A percentile compares a stretch with the other conserved stretches of the same genome.
Evolutionary conservation across 2,113 vertebrate species (phyloP).

Genomic region (Mixornis gularis): DNA sequence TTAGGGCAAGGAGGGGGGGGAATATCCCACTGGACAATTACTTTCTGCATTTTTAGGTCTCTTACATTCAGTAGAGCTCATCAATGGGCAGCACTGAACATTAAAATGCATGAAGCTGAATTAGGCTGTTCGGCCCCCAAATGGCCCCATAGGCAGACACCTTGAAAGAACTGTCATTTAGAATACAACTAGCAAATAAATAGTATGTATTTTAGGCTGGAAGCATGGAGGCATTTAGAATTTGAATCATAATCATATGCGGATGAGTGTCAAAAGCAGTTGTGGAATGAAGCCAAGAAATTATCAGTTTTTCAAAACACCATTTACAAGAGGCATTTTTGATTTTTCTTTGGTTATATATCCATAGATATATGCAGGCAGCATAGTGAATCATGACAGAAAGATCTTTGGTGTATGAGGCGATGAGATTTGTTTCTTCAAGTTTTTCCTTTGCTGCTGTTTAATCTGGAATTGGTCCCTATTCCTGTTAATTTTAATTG

Average conservation of each 20-base stretch:
- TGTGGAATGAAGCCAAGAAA: constrained; percentile 46
- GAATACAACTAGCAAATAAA: background rate
- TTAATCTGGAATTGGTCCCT: constrained; percentile 50
- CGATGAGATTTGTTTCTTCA: background rate
- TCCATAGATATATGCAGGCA: background rate
- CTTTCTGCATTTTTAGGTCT: background rate
- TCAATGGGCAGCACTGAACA: background rate
- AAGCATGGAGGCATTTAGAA: background rate
- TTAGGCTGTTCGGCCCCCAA: background rate
- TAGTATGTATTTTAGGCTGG: background rate
- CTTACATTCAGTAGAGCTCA: background rate
- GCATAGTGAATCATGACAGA: background rate
- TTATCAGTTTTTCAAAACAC: constrained; percentile 43
- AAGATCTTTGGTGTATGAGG: background rate
- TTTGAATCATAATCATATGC: background rate
- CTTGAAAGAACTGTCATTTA: background rate
- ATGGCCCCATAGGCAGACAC: background rate
- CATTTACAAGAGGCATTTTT: constrained; percentile 7
- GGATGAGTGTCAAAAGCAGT: background rate
- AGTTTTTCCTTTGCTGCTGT: constrained; percentile 29
- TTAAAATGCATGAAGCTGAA: background rate
- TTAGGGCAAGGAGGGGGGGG: background rate
- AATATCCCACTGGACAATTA: background rate
- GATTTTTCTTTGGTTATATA: background rate
- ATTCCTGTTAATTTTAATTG: constrained; percentile 10